Evolutionary conservation across 2,888 invertebrate species (phyloP).

Genomic region (Athalia cordata): DNA sequence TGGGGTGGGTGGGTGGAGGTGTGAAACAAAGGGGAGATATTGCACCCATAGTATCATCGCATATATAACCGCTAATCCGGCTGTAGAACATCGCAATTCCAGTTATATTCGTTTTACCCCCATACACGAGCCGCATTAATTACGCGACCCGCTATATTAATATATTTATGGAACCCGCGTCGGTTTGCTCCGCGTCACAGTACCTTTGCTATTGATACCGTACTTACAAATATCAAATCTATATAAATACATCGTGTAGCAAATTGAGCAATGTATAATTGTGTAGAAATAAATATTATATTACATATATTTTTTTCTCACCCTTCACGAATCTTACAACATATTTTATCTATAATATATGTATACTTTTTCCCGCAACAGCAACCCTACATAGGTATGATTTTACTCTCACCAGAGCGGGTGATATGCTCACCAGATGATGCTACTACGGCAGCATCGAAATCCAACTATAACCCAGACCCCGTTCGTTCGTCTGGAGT

Average conservation of each 20-base stretch:
- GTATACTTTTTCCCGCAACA: not conserved
- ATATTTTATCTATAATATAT: not conserved
- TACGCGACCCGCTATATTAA: constrained; percentile 33
- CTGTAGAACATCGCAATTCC: constrained; percentile 37
- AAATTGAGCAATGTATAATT: too few relatives aligned
- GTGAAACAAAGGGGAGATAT: constrained; percentile 40
- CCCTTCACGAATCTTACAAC: too few relatives aligned
- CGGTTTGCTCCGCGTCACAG: too few relatives aligned
- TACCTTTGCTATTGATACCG: too few relatives aligned
- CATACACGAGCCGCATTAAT: constrained; percentile 23
- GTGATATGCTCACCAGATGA: constrained; percentile 33
- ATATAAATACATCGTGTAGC: too few relatives aligned
- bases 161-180: constrained; percentile 15
- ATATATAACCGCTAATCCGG: constrained; percentile 31
- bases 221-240: too few relatives aligned
- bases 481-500: constrained; percentile 32
- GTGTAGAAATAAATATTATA: too few relatives aligned
- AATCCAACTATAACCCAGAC: constrained; percentile 36
- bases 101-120: constrained; percentile 28
- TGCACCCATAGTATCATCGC: constrained; percentile 24
- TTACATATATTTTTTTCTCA: too few relatives aligned
- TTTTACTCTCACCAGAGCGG: not conserved
- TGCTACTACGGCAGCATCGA: constrained; percentile 8
- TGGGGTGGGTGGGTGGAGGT: not conserved
- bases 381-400: too few relatives aligned